A percentile compares a stretch with the other conserved stretches of the same genome.
These are phyloP conservation scores for Acanthochromis polyacanthus DNA, from an alignment of 2,113 vertebrate species.

Conservation along the genomic window DNA sequence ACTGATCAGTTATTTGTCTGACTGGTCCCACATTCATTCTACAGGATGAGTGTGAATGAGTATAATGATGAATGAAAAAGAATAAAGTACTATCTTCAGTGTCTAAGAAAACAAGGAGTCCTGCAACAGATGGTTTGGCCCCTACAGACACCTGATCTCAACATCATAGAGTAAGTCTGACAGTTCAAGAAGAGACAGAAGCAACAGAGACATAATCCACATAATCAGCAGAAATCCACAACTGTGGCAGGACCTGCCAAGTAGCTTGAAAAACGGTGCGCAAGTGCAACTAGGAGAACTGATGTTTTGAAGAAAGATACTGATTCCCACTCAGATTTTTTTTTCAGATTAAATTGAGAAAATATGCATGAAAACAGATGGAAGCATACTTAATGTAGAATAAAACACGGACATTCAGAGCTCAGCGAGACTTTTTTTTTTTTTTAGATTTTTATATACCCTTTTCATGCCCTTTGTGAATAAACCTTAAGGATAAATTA, in stretches of 20 bases:
- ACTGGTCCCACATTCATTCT: background rate
- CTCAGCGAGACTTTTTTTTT: slow-evolving; percentile 15
- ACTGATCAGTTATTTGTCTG: background rate
- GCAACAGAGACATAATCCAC: background rate
- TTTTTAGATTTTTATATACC: slow-evolving; percentile 3
- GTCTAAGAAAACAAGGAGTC: too few species aligned
- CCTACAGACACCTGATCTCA: background rate
- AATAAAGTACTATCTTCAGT: too few species aligned
- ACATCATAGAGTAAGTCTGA: slow-evolving; percentile 1
- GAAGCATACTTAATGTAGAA: background rate
- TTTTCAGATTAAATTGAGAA: background rate
- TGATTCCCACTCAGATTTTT: background rate
- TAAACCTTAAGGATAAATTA: background rate
- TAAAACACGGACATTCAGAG: background rate
- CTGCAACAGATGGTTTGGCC: too few species aligned
- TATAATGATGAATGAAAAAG: background rate
- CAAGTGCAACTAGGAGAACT: background rate
- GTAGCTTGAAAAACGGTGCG: background rate
- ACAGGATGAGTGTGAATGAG: background rate
- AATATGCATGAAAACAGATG: slow-evolving; percentile 1
- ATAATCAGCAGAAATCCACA: background rate
- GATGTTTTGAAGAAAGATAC: background rate
- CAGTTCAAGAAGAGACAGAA: background rate
- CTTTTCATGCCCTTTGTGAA: background rate
- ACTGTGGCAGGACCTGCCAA: background rate